Percentiles rank a stretch among this genome's conserved stretches.
phyloP scores from a whole-genome alignment of 2,113 vertebrate species.

The Suricata suricatta region DNA sequence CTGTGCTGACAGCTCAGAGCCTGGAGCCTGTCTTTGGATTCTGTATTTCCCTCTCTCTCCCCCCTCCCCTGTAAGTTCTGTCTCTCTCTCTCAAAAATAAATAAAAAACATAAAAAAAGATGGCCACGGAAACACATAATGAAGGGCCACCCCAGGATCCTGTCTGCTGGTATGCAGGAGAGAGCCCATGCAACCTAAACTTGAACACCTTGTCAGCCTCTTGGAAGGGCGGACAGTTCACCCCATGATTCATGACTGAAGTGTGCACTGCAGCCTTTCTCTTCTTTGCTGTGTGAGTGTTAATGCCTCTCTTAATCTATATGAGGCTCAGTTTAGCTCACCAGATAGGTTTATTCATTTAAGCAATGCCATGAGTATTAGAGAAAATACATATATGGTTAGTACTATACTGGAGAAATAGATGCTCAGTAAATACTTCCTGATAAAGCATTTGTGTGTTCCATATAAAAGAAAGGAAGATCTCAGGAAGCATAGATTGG shows the following conservation, averaged over 20 bases:
- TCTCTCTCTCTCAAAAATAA: too few species aligned
- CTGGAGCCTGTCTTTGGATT: too few species aligned
- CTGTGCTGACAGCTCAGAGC: too few species aligned
- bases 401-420: background rate
- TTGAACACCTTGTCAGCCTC: background rate
- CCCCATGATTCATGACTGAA: background rate
- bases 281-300: background rate
- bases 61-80: too few species aligned
- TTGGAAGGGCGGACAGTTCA: background rate
- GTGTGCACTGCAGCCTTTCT: accelerated
- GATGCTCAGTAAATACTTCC: background rate
- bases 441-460: background rate
- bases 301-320: background rate
- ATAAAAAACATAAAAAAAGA: too few species aligned
- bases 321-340: background rate
- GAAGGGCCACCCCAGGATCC: accelerated
- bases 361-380: background rate
- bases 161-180: accelerated
- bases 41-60: too few species aligned
- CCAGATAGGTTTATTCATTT: background rate
- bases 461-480: background rate
- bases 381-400: background rate
- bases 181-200: accelerated
- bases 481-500: too few species aligned
- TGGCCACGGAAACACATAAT: background rate